Conservation (phyloP, 1,140 invertebrate genomes). For the Lutraria rhynchaena region DNA sequence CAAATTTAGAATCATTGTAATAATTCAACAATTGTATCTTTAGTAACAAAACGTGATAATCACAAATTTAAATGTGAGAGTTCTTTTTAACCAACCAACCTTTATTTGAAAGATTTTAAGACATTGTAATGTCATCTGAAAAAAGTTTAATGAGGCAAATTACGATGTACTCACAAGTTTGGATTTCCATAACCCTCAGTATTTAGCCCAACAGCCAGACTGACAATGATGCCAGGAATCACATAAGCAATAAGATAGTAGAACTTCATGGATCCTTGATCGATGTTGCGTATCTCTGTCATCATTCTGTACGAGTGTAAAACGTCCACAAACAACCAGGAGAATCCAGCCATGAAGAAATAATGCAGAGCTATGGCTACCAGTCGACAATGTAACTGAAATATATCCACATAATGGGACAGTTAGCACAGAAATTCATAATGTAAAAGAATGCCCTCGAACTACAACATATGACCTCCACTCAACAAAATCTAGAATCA, state of each 20-base stretch:
- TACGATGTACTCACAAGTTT: constrained; percentile 93
- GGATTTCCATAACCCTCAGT: constrained; percentile 98
- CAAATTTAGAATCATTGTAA: too few relatives aligned
- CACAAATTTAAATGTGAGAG: too few relatives aligned
- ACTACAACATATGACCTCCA: too few relatives aligned
- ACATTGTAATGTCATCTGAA: too few relatives aligned
- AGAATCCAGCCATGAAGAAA: constrained; percentile 93
- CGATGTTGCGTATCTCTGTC: constrained; percentile 97
- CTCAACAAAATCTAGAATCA: too few relatives aligned
- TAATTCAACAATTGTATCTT: too few relatives aligned
- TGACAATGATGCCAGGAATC: constrained; percentile 95
- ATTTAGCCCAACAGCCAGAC: constrained; percentile 93
- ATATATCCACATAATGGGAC: constrained; percentile 40
- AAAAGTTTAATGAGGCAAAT: too few relatives aligned
- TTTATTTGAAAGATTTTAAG: too few relatives aligned
- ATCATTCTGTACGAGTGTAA: constrained; percentile 97
- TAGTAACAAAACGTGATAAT: too few relatives aligned
- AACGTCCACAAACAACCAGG: constrained; percentile 95
- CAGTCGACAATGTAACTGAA: constrained; percentile 88
- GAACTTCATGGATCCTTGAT: constrained; percentile 96
- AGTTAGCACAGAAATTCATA: too few relatives aligned
- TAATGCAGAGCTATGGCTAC: constrained; percentile 96
- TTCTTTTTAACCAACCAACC: too few relatives aligned
- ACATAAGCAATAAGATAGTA: constrained; percentile 97
- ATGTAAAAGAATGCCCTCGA: too few relatives aligned